Evolutionary conservation across 2,113 vertebrate genomes (phyloP).

Genomic region (Dissostichus mawsoni): DNA sequence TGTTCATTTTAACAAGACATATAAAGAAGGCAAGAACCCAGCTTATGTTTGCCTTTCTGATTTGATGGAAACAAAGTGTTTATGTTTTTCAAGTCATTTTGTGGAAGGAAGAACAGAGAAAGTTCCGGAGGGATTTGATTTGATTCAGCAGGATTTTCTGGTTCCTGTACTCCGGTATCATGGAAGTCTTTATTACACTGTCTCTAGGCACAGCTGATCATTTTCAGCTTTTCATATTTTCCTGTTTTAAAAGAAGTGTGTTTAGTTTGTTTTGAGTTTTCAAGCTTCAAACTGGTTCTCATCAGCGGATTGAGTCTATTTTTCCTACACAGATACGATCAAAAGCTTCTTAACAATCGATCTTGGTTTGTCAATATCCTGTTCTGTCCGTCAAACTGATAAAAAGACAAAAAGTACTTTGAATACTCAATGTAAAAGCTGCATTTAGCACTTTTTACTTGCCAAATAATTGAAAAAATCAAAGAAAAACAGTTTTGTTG

Average conservation of each 20-base stretch:
- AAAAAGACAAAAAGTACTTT: neutral
- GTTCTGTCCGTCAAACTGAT: neutral
- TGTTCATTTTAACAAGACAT: neutral
- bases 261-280: neutral
- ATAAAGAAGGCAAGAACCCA: neutral
- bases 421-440: neutral
- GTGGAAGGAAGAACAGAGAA: conserved; percentile 4
- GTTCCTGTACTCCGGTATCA: no score
- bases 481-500: neutral
- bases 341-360: neutral
- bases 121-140: conserved; percentile 30
- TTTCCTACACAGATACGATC: neutral
- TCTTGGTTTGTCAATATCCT: neutral
- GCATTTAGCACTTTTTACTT: neutral
- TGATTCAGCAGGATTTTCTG: conserved; percentile 39
- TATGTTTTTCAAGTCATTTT: neutral
- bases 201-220: neutral
- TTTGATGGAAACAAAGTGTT: neutral
- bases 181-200: neutral
- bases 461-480: neutral
- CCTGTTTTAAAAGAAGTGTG: neutral
- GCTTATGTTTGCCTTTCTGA: neutral
- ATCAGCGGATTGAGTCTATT: neutral
- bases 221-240: neutral
- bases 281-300: no score